Percentiles rank a stretch among this genome's conserved stretches.
phyloP scores from a whole-genome alignment of 1,140 invertebrate genomes.

The Drosophila funebris region DNA sequence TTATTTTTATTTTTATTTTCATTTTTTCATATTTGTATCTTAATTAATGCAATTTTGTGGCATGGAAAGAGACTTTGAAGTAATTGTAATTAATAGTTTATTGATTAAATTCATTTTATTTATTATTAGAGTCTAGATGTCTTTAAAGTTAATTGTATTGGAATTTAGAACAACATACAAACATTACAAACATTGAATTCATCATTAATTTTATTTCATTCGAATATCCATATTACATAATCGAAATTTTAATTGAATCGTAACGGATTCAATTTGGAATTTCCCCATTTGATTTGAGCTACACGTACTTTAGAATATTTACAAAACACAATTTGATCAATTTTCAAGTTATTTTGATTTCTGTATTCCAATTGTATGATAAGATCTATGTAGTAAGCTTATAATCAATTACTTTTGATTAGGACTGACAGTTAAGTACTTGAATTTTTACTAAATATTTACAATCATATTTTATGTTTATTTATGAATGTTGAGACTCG shows the following conservation, averaged over 20 bases:
- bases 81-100: conserved; percentile 30
- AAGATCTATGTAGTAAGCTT: conserved; percentile 18
- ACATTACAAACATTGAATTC: conserved; percentile 76
- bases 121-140: conserved; percentile 57
- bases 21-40: neutral
- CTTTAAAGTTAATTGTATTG: conserved; percentile 50
- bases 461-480: conserved; percentile 45
- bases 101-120: conserved; percentile 51
- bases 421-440: conserved; percentile 35
- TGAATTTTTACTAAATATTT: conserved; percentile 67
- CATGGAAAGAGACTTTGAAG: neutral
- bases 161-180: conserved; percentile 73
- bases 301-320: conserved; percentile 49
- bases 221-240: conserved; percentile 28
- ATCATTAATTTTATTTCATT: conserved; percentile 20
- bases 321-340: conserved; percentile 51
- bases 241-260: conserved; percentile 50
- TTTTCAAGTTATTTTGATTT: conserved; percentile 30
- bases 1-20: too few relatives aligned
- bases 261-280: conserved; percentile 30
- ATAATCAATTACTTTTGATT: conserved; percentile 42
- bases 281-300: conserved; percentile 64
- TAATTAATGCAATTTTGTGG: conserved; percentile 19
- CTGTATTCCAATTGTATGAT: conserved; percentile 11
- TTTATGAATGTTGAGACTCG: conserved; percentile 10